Conservation (phyloP, 2,113 vertebrate species). For the Gasterosteus aculeatus region DNA sequence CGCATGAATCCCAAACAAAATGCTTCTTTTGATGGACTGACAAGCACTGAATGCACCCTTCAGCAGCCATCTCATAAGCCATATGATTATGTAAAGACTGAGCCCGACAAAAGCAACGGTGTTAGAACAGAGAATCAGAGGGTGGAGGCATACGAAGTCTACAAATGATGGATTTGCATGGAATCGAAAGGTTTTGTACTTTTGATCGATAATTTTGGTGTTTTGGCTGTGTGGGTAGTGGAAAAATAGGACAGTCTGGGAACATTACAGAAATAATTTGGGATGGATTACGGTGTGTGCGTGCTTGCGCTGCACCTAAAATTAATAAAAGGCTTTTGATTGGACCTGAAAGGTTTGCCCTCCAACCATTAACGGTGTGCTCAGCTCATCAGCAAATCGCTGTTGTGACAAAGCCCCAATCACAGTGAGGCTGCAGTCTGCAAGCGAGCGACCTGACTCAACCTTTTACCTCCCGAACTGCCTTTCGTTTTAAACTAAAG, state of each 20-base stretch:
- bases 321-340: conserved; percentile 54
- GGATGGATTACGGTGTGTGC: neutral
- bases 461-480: conserved; percentile 7
- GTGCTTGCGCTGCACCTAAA: conserved; percentile 12
- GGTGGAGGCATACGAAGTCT: conserved; percentile 1
- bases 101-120: conserved; percentile 13
- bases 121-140: conserved; percentile 16
- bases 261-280: conserved; percentile 2
- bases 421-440: conserved; percentile 15
- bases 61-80: conserved; percentile 24
- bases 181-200: conserved; percentile 55
- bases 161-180: conserved; percentile 40
- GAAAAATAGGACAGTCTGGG: conserved; percentile 41
- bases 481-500: neutral
- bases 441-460: conserved; percentile 9
- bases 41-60: conserved; percentile 29
- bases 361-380: conserved; percentile 27
- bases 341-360: conserved; percentile 47
- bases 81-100: conserved; percentile 27
- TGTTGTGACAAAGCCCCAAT: conserved; percentile 54
- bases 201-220: conserved; percentile 59
- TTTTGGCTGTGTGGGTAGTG: conserved; percentile 37
- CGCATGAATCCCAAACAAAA: neutral
- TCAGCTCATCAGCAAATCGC: conserved; percentile 63
- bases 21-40: conserved; percentile 34